A percentile compares a stretch with the other conserved stretches of the same genome.
Conservation (phyloP, 2,113 vertebrate species). For the Sinocyclocheilus anophthalmus region DNA sequence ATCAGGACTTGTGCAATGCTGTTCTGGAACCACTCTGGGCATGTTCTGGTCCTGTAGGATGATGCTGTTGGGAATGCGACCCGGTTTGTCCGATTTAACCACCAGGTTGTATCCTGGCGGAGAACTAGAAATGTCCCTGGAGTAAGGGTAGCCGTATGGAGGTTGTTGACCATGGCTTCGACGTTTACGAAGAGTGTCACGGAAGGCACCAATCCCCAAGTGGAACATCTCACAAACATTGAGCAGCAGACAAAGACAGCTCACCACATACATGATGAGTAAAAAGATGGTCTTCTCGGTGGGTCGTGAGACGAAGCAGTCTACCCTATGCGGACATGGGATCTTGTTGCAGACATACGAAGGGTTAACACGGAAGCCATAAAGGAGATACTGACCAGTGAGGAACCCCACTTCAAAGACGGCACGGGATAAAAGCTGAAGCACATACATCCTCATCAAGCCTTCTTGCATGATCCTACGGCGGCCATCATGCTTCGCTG, state of each 20-base stretch:
- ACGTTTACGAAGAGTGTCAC: constrained; percentile 84
- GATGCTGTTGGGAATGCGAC: constrained; percentile 81
- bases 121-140: constrained; percentile 83
- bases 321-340: constrained; percentile 92
- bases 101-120: constrained; percentile 95
- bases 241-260: constrained; percentile 91
- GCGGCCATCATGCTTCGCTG: constrained; percentile 87
- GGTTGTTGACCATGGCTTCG: constrained; percentile 74
- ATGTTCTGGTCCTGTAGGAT: constrained; percentile 86
- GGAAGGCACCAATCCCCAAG: constrained; percentile 87
- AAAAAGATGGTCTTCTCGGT: constrained; percentile 98
- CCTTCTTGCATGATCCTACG: constrained; percentile 92
- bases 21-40: constrained; percentile 84
- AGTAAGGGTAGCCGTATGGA: constrained; percentile 78
- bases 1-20: constrained; percentile 80
- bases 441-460: constrained; percentile 94
- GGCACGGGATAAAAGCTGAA: constrained; percentile 91
- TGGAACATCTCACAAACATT: constrained; percentile 97
- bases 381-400: constrained; percentile 93
- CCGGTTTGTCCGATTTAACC: constrained; percentile 86
- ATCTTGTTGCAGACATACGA: constrained; percentile 86
- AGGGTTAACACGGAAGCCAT: constrained; percentile 88
- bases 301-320: constrained; percentile 95
- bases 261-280: constrained; percentile 96
- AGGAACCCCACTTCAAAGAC: constrained; percentile 93